Base-by-base conservation (phyloP, 1,140 invertebrate species). In the Drosophila repleta region DNA sequence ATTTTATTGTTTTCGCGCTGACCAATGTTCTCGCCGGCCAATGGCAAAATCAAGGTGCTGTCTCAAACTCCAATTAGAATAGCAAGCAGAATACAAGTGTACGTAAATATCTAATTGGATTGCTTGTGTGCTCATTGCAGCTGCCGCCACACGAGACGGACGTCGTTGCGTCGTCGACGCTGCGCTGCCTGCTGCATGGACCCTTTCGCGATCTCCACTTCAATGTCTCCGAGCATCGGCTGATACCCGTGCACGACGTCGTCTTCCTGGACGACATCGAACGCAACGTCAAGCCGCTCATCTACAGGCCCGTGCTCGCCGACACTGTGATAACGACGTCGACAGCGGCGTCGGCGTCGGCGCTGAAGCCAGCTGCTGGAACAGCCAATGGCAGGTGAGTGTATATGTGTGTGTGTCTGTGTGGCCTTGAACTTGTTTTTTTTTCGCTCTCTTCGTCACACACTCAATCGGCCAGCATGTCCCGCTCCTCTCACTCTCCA, bases 221-320 rank as follows among this genome's bases (percentile, higher is more conserved):
- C 13, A 72, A 71, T 43, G 67, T 68, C 7, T 71, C 69, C 60
- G 90, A 91, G 57, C 79, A 91, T 65, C 90, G 90, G 11, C 17
- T 90, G 6, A 88, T 88, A 35, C 80, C 90, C 10, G 80, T 91
- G 1, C 89, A 85, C 41, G 90, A 91, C 64, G 80, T 91, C 21
- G 90, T 91, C 21, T 91, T 90, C 24, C 62, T 91, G 8, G 90
- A 91, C 55, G 90, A 91, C n/a, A 64, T 90, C 35, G 90, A 91
- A 37, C 60, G 45, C 17, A 85, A 62, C 55, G 83, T 91, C 1
- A 88, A 71, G 48, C 90, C 90, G 41, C 65, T 91, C 48, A 91
- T 89, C 48, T 91, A 91, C 53, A 74, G 90, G 15, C 90, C 87
- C 0, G 84, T 91, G 53, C 63, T 67, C 39, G 52, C 80, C 13